Evolutionary conservation across 2,113 vertebrate species (phyloP).

Genomic region (Forbesichthys papilliferus): DNA sequence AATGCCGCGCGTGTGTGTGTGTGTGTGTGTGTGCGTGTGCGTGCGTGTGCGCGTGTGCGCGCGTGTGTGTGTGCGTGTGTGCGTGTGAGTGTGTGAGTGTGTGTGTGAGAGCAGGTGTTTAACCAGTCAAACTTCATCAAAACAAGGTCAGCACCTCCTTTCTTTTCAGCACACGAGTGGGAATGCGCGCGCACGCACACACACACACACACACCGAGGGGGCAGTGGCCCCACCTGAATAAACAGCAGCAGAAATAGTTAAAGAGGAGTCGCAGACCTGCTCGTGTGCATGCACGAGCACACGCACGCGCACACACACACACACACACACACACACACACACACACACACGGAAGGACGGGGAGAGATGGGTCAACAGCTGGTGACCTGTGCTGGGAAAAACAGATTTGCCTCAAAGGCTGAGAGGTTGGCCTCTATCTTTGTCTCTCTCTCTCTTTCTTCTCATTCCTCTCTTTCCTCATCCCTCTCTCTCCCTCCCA

Average conservation of each 20-base stretch:
- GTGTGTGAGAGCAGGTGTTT: slow-evolving; percentile 50
- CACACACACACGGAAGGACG: slow-evolving; percentile 63
- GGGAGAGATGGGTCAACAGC: slow-evolving; percentile 76
- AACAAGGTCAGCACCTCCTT: slow-evolving; percentile 59
- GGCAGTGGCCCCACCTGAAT: slow-evolving; percentile 75
- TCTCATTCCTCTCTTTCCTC: background rate
- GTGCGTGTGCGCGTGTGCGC: background rate
- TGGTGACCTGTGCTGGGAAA: slow-evolving; percentile 77
- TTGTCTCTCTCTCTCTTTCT: slow-evolving; percentile 33
- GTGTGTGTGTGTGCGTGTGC: background rate
- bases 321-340: slow-evolving; percentile 23
- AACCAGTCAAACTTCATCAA: slow-evolving; percentile 49
- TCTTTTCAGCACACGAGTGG: slow-evolving; percentile 26
- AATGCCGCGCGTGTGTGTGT: background rate
- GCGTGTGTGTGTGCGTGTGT: background rate
- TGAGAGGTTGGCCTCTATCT: slow-evolving; percentile 62
- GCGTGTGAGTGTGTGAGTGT: slow-evolving; percentile 3
- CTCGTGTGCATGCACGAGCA: slow-evolving; percentile 37
- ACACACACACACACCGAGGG: slow-evolving; percentile 31
- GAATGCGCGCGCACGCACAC: slow-evolving; percentile 11
- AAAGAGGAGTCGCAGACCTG: slow-evolving; percentile 62
- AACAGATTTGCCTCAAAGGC: slow-evolving; percentile 69
- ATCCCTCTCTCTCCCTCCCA: slow-evolving; percentile 32
- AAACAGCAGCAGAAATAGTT: slow-evolving; percentile 77
- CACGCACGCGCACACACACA: slow-evolving; percentile 40